Percentiles rank a stretch among this genome's conserved stretches.
These are phyloP conservation scores for Tetranychus urticae DNA, from an alignment of 1,140 invertebrate genomes.

Conservation along the genomic window DNA sequence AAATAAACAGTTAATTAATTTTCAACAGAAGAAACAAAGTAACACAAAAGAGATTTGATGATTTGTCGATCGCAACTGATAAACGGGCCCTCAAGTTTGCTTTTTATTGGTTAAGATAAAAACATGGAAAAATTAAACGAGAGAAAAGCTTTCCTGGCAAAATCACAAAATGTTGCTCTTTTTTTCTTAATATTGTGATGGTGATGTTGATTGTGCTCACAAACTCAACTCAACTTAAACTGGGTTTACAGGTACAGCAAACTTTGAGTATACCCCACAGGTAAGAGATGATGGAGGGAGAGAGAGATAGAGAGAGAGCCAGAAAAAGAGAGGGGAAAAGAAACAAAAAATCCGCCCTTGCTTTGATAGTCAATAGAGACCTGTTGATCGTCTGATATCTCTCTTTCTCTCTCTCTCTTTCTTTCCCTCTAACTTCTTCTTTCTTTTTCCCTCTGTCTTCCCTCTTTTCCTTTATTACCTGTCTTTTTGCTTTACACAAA, in stretches of 20 bases:
- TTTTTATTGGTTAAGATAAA: background rate
- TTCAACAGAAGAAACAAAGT: no score
- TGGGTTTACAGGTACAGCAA: background rate
- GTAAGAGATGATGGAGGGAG: background rate
- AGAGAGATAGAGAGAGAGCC: background rate
- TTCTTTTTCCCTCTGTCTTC: background rate
- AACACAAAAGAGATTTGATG: no score
- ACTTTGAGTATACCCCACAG: background rate
- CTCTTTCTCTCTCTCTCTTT: background rate
- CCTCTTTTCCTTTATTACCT: background rate
- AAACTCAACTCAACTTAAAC: background rate
- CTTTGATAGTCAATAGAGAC: background rate
- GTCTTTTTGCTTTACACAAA: background rate
- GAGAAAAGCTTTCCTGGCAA: background rate
- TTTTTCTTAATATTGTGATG: background rate
- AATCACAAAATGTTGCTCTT: background rate
- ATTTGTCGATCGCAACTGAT: no score
- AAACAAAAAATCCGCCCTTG: background rate
- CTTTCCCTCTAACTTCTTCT: background rate
- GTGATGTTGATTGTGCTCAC: background rate
- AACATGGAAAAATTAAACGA: background rate
- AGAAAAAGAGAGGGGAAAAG: background rate
- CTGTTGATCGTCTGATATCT: background rate
- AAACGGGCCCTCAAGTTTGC: no score
- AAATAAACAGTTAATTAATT: no score